phyloP scores from a whole-genome alignment of 2,113 vertebrate genomes.

The Heptranchias perlo region DNA sequence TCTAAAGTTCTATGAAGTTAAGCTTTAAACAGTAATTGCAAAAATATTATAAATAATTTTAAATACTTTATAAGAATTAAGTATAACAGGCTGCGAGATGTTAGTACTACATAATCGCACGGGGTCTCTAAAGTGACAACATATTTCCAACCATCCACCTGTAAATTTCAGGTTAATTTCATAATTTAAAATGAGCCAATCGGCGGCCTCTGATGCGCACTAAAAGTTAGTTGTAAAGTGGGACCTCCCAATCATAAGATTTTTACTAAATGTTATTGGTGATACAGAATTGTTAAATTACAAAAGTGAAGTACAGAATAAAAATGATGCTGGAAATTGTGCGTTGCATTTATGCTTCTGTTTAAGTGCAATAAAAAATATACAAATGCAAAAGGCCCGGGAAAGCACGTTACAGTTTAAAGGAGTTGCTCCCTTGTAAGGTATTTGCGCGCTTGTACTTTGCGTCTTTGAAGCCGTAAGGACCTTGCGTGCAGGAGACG shows the following conservation, averaged over 20 bases:
- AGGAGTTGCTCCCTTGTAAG: slow-evolving; percentile 17
- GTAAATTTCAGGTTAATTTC: background rate
- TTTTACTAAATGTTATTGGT: background rate
- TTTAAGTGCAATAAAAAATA: background rate
- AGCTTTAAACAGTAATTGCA: background rate
- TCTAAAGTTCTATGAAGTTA: background rate
- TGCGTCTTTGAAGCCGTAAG: background rate
- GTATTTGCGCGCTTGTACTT: slow-evolving; percentile 5
- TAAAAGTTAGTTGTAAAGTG: background rate
- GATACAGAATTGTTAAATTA: background rate
- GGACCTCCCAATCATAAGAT: background rate
- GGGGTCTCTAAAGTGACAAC: background rate
- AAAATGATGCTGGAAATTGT: background rate
- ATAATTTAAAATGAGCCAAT: background rate
- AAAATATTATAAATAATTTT: background rate
- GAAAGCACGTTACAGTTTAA: background rate
- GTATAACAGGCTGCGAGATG: background rate
- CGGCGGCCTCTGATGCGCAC: background rate
- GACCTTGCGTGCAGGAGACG: background rate
- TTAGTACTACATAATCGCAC: background rate
- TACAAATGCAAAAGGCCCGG: background rate
- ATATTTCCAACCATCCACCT: background rate
- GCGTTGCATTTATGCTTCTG: background rate
- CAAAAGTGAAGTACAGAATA: background rate
- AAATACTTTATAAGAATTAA: background rate